Conservation (phyloP, 2,113 vertebrate genomes). For the Montifringilla adamsi region DNA sequence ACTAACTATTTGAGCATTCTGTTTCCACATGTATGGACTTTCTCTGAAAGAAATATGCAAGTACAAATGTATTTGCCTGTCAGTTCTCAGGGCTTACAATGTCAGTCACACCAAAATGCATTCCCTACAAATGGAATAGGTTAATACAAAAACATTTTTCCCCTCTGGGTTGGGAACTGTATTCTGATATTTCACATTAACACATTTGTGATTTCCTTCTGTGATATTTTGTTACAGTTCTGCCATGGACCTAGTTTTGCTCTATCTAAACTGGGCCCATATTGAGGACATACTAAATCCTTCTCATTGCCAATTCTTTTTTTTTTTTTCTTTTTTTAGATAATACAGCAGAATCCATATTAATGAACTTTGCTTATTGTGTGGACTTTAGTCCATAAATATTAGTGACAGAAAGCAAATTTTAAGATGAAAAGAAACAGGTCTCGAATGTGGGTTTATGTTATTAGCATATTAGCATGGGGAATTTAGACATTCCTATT, state of each 20-base stretch:
- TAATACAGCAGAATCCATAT: neutral
- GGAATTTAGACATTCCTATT: neutral
- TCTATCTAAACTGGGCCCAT: neutral
- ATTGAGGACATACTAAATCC: neutral
- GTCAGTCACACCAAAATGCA: neutral
- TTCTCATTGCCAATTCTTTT: neutral
- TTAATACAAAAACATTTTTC: neutral
- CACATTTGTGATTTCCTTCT: neutral
- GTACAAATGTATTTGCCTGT: neutral
- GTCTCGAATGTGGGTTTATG: neutral
- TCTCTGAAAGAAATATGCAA: neutral
- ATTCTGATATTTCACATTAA: neutral
- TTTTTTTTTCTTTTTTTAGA: neutral
- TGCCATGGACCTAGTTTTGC: neutral
- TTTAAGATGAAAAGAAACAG: neutral
- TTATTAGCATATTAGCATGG: neutral
- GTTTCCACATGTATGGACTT: neutral
- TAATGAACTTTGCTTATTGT: neutral
- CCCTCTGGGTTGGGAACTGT: neutral
- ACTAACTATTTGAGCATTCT: neutral
- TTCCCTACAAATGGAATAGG: neutral
- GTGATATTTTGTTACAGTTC: neutral
- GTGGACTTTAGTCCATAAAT: neutral
- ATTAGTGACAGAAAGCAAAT: neutral
- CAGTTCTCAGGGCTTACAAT: neutral